These are phyloP conservation scores for Salminus brasiliensis DNA, from an alignment of 2,113 vertebrate species.

Conservation along the genomic window DNA sequence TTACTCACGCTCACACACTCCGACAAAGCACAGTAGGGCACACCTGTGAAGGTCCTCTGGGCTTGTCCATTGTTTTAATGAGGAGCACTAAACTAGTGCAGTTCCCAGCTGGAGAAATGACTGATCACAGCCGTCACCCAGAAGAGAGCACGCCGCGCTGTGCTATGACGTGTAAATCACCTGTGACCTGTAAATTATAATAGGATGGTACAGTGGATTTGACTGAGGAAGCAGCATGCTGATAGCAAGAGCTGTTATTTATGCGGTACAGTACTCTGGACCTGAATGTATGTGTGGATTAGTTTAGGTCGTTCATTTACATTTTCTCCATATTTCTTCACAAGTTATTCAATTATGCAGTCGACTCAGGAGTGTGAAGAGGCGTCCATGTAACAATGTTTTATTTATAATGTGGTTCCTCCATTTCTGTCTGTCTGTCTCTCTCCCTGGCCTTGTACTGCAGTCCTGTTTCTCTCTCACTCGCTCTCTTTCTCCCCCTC, in stretches of 20 bases:
- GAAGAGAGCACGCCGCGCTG: background rate
- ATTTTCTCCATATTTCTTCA: background rate
- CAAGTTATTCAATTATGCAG: conserved; percentile 26
- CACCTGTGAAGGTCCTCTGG: conserved; percentile 17
- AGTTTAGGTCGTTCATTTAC: conserved; percentile 7
- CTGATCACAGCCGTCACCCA: conserved; percentile 30
- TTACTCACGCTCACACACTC: background rate
- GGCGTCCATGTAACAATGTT: conserved; percentile 11
- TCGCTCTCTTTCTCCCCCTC: background rate
- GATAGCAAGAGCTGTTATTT: background rate
- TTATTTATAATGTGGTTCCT: conserved; percentile 19
- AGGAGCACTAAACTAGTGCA: conserved; percentile 42
- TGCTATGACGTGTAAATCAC: background rate
- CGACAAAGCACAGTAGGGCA: conserved; percentile 2
- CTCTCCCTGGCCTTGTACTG: background rate
- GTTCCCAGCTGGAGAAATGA: conserved; percentile 48
- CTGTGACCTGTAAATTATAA: background rate
- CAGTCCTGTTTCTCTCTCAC: background rate
- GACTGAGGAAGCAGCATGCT: too few species aligned
- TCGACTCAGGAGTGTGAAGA: background rate
- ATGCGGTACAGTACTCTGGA: background rate
- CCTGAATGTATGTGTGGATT: background rate
- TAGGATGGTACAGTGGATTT: background rate
- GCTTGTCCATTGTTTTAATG: conserved; percentile 39
- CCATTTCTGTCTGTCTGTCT: background rate